These are phyloP conservation scores for Phyllotreta striolata DNA, from an alignment of 2,888 invertebrate genomes.

Conservation along the genomic window DNA sequence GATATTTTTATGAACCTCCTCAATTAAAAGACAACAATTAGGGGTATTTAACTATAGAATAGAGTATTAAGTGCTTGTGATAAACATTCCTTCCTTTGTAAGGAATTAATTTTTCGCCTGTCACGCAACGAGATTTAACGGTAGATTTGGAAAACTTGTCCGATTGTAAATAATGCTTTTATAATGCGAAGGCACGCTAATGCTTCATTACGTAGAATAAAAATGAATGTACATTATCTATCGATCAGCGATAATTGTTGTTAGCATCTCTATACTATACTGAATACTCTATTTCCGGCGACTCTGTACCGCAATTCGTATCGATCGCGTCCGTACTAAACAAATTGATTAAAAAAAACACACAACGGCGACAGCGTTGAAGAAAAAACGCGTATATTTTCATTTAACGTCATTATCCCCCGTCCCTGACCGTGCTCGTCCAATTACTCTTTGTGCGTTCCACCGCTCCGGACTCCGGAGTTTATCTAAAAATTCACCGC, in stretches of 20 bases:
- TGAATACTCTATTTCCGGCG: too few species aligned
- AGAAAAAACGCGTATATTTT: neutral
- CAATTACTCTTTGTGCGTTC: neutral
- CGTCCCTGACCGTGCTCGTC: neutral
- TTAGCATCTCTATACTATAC: too few species aligned
- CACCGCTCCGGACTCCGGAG: neutral
- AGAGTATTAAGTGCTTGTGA: too few species aligned
- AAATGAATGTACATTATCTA: too few species aligned
- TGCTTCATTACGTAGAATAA: too few species aligned
- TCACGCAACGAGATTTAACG: neutral
- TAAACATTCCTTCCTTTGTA: too few species aligned
- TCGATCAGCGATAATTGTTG: too few species aligned
- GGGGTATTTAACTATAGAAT: neutral
- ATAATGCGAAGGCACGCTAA: neutral
- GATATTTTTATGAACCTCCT: neutral
- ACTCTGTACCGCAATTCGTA: too few species aligned
- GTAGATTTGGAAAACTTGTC: too few species aligned
- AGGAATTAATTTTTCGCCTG: neutral
- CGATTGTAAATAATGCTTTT: neutral
- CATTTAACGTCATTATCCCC: neutral
- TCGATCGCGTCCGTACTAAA: too few species aligned
- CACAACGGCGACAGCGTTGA: too few species aligned
- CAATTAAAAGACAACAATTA: neutral
- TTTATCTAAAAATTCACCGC: constrained; percentile 7
- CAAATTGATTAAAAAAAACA: too few species aligned